Percentiles rank a stretch among this genome's conserved stretches.
Evolutionary conservation across 2,113 vertebrate species (phyloP).

Genomic region (Anarhynchus alexandrinus): DNA sequence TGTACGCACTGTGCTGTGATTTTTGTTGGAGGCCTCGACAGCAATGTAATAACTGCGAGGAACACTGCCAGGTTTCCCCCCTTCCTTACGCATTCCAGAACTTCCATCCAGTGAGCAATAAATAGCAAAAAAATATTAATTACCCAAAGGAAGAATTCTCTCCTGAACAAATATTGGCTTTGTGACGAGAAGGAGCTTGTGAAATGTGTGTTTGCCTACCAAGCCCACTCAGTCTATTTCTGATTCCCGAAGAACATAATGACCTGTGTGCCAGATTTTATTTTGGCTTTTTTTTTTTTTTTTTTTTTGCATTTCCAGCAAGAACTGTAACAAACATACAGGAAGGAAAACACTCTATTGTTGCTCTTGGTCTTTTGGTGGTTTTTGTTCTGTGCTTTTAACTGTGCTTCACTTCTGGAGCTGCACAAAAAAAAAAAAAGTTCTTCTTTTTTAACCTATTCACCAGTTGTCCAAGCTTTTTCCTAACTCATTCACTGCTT

Average conservation of each 20-base stretch:
- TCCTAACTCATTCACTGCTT: background rate
- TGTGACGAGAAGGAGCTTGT: slow-evolving; percentile 50
- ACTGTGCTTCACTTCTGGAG: background rate
- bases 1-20: background rate
- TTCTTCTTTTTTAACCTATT: background rate
- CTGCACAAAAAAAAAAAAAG: background rate
- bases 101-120: slow-evolving; percentile 58
- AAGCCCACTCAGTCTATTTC: slow-evolving; percentile 62
- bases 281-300: slow-evolving; percentile 5
- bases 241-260: slow-evolving; percentile 51
- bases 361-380: slow-evolving; percentile 25
- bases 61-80: slow-evolving; percentile 18
- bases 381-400: slow-evolving; percentile 23
- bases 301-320: slow-evolving; percentile 27
- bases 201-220: slow-evolving; percentile 60
- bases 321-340: slow-evolving; percentile 43
- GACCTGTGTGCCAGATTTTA: slow-evolving; percentile 54
- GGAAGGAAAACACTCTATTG: slow-evolving; percentile 54
- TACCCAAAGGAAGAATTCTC: slow-evolving; percentile 66
- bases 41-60: slow-evolving; percentile 25
- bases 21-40: slow-evolving; percentile 55
- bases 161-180: slow-evolving; percentile 62
- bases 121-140: slow-evolving; percentile 66
- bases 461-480: background rate
- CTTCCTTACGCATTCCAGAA: slow-evolving; percentile 31